Evolutionary conservation across 2,888 invertebrate genomes (phyloP), one percentile per base, ranked within the genome.

Genomic region (Tipula helvola): DNA sequence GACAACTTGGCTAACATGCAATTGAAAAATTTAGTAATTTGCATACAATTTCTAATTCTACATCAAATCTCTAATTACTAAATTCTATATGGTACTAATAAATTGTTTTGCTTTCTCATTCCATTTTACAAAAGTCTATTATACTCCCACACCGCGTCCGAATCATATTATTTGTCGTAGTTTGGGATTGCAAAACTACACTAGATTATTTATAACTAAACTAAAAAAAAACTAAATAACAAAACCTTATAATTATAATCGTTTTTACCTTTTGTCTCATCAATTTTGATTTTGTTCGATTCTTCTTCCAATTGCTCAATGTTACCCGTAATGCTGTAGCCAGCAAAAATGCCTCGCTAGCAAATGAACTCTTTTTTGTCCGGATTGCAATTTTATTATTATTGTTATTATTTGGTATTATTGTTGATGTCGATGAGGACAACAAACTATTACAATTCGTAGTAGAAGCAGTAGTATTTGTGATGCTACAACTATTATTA

Each of bases 331-430:
- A n/a, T 84, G 84, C 84, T 39, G 84, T 84, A 39, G 39, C 84
- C 41, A 84, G 16, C 41, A 84, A 84, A 39, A 84, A 84, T 84
- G 39, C 84, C 41, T 84, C 84, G 41, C 16, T 84, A 39, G 39
- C 84, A 41, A 84, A 84, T 84, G 84, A 84, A 84, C 84, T 84
- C n/a, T 84, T 84, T 41, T 39, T 84, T 84, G 84, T 39, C 5
- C 84, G 39, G n/a, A 84, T 41, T 84, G 84, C 84, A 39, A 84
- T 84, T 84, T 84, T 84, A 39, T 84, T 84, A 39, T 39, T 39
- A n/a, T 39, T 84, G n/a, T 28, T 83, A 36, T 28, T 36, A 8
- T 2, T 36, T n/a, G 13, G 8, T 83, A 39, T 41, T 39, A 39
- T 36, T 84, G 16, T n/a, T 39, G n/a, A 13, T 84, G 36, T n/a